Base-by-base conservation (phyloP, 2,888 invertebrate genomes). In the Eumacrocentrus americanus region DNA sequence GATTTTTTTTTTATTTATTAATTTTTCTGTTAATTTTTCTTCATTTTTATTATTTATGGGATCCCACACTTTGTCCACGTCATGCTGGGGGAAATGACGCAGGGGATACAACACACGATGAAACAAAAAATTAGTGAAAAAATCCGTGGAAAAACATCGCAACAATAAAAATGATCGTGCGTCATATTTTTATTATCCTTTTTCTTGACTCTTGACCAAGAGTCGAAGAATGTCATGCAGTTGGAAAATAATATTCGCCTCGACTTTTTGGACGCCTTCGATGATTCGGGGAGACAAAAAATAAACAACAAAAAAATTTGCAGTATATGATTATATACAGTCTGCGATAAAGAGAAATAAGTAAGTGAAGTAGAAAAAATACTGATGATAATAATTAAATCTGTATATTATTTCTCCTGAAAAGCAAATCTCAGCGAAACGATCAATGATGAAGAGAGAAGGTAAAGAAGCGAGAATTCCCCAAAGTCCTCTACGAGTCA, bases 401-500 rank as follows among this genome's bases (percentile, higher is more conserved):
- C 20, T 11, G 12, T 50, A n/a, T 14, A 3, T 7, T 14, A 52
- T 35, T 40, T 23, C 16, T 16, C 22, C 38, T 20, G 37, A n/a
- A 38, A 40, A 22, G 38, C 23, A 52, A 52, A 52, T 40, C 25
- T 52, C 16, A 52, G 52, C 29, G 40, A 40, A 38, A 40, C 40
- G 23, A 52, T 40, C 52, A 40, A 52, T 52, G 40, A 52, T 52
- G 23, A 52, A 52, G 40, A 52, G 52, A 52, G 52, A 52, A 38
- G 38, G 38, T 16, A 40, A 52, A 14, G 14, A 25, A 52, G 16
- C 23, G 37, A 38, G 52, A 52, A 51, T 2, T 48, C 20, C n/a
- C 18, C 14, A 51, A 35, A 50, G 18, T 29, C 20, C 9, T 7
- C 34, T 34, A 50, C 50, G 35, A 34, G 35, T 50, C 50, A n/a